A percentile compares a stretch with the other conserved stretches of the same genome.
Conservation (phyloP, 2,888 invertebrate species). For the Drosophila tripunctata region DNA sequence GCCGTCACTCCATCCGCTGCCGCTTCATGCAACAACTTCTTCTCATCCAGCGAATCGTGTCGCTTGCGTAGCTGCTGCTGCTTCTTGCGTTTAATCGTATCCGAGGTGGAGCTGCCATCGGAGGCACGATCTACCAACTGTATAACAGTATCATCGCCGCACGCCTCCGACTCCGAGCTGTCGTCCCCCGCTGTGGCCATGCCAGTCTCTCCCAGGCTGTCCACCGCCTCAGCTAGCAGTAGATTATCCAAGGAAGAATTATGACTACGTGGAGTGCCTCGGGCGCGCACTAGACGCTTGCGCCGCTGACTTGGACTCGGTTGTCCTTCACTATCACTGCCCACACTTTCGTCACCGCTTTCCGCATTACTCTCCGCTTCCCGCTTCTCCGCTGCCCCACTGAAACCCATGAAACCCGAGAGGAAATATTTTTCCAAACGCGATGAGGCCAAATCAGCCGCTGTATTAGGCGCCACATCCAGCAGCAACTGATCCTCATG, state of each 20-base stretch:
- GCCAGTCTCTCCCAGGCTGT: slow-evolving; percentile 35
- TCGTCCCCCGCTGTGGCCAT: slow-evolving; percentile 85
- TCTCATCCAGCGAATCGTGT: slow-evolving; percentile 82
- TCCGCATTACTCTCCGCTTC: slow-evolving; percentile 88
- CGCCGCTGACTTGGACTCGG: slow-evolving; percentile 94
- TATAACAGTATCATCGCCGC: slow-evolving; percentile 87
- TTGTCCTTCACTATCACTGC: slow-evolving; percentile 94
- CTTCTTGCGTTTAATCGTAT: slow-evolving; percentile 93
- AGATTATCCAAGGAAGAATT: slow-evolving; percentile 92
- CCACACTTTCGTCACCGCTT: slow-evolving; percentile 91
- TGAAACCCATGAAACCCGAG: slow-evolving; percentile 93
- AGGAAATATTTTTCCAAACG: slow-evolving; percentile 95
- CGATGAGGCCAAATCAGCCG: slow-evolving; percentile 91
- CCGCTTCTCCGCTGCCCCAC: slow-evolving; percentile 87
- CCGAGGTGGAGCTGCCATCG: slow-evolving; percentile 84
- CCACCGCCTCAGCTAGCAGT: slow-evolving; percentile 84
- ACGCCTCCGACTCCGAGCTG: slow-evolving; percentile 89
- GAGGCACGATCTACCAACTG: slow-evolving; percentile 88
- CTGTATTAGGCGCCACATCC: slow-evolving; percentile 86
- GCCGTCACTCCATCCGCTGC: neutral
- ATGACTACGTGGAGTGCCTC: slow-evolving; percentile 93
- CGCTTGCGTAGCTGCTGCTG: slow-evolving; percentile 90
- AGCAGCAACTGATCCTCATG: slow-evolving; percentile 85
- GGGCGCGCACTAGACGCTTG: slow-evolving; percentile 91
- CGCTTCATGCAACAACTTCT: slow-evolving; percentile 83